Conservation (phyloP, 30 jellyfish, hydroid and myxozoan species). For the Aurelia sp. region DNA sequence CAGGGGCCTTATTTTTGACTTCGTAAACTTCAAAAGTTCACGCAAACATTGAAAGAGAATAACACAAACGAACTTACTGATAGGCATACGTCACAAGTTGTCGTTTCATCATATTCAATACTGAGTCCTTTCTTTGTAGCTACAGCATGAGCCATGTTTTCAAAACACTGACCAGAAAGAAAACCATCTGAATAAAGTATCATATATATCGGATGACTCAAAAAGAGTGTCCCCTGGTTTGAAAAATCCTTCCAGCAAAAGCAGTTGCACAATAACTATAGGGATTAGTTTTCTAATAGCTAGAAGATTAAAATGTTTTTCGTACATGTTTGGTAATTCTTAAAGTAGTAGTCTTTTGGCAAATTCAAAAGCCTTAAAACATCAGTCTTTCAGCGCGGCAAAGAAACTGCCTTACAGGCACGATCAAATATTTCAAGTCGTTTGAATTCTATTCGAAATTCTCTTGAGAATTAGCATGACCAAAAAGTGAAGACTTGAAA, state of each 20-base stretch:
- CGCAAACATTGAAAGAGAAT: not conserved
- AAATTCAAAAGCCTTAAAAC: no score
- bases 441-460: no score
- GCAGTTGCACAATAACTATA: no score
- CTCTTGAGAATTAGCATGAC: no score
- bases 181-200: not conserved
- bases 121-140: conserved; percentile 98
- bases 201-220: not conserved
- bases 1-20: not conserved
- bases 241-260: not conserved
- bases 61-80: conserved; percentile 66
- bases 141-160: conserved; percentile 97
- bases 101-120: conserved; percentile 93
- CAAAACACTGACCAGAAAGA: conserved; percentile 81
- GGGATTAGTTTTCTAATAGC: no score
- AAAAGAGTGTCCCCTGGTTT: not conserved
- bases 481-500: no score
- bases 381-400: no score
- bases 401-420: no score
- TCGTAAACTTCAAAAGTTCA: not conserved
- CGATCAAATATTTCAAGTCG: no score
- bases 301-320: no score
- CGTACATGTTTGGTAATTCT: no score
- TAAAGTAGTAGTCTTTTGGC: no score
- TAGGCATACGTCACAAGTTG: conserved; percentile 89